phyloP scores from a whole-genome alignment of 2,888 invertebrate genomes.

The Mechanitis mazaeus region DNA sequence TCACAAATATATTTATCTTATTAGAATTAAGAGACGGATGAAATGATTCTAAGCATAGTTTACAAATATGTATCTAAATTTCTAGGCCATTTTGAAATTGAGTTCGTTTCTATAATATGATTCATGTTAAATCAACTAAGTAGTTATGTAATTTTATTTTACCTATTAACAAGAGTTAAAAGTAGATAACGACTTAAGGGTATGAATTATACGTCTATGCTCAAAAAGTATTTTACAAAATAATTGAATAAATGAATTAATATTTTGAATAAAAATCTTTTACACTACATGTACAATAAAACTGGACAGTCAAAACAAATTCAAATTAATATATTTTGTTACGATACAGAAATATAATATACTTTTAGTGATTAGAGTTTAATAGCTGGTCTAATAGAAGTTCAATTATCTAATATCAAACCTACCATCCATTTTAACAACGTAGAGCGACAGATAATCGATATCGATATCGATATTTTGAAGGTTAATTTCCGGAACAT shows the following conservation, averaged over 20 bases:
- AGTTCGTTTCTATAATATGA: slow-evolving; percentile 10
- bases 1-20: slow-evolving; percentile 23
- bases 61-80: slow-evolving; percentile 17
- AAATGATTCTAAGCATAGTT: slow-evolving; percentile 42
- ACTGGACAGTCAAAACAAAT: no score
- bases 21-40: slow-evolving; percentile 50
- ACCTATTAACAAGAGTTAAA: slow-evolving; percentile 14
- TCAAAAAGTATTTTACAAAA: slow-evolving; percentile 8
- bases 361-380: no score
- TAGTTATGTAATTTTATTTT: slow-evolving; percentile 5
- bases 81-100: slow-evolving; percentile 35
- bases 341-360: no score
- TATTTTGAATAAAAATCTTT: not conserved
- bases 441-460: slow-evolving; percentile 20
- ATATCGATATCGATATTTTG: slow-evolving; percentile 13
- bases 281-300: not conserved
- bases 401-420: slow-evolving; percentile 21
- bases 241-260: slow-evolving; percentile 2
- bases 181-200: slow-evolving; percentile 20
- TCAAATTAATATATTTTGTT: no score
- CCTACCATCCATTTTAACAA: slow-evolving; percentile 26
- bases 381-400: slow-evolving; percentile 2
- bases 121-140: not conserved
- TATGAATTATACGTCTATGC: slow-evolving; percentile 12
- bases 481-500: slow-evolving; percentile 16